A percentile compares a stretch with the other conserved stretches of the same genome.
phyloP scores from a whole-genome alignment of 92 coral and sea anemone genomes.

The Nematostella vectensis region DNA sequence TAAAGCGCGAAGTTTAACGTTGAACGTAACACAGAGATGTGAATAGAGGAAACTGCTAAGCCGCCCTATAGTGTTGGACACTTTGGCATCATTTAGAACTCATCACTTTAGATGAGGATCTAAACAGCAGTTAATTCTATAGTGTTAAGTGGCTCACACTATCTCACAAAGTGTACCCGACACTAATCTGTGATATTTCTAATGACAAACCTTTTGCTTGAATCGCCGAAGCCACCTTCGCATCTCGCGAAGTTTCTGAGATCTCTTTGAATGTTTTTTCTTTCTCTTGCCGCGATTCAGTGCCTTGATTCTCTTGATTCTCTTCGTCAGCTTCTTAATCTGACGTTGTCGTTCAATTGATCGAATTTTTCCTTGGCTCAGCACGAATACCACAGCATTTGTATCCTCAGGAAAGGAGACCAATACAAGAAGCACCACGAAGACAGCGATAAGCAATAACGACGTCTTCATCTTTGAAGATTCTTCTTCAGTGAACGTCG shows the following conservation, averaged over 20 bases:
- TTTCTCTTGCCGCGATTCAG: slow-evolving; percentile 9
- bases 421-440: slow-evolving; percentile 27
- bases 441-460: slow-evolving; percentile 16
- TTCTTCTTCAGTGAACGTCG: not conserved
- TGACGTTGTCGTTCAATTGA: not conserved
- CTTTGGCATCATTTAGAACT: too few relatives aligned
- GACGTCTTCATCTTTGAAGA: slow-evolving; percentile 34
- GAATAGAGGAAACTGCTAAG: too few relatives aligned
- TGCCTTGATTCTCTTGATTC: slow-evolving; percentile 1
- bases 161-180: too few relatives aligned
- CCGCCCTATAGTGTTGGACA: too few relatives aligned
- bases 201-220: slow-evolving; percentile 22
- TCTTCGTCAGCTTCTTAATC: not conserved
- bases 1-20: too few relatives aligned
- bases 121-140: too few relatives aligned
- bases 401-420: slow-evolving; percentile 56
- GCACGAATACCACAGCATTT: slow-evolving; percentile 54
- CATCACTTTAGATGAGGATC: too few relatives aligned
- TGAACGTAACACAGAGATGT: too few relatives aligned
- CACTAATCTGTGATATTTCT: too few relatives aligned
- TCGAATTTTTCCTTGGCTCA: slow-evolving; percentile 43
- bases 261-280: slow-evolving; percentile 15
- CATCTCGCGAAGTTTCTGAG: slow-evolving; percentile 21
- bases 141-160: too few relatives aligned
- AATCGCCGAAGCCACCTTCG: slow-evolving; percentile 28